Conservation (phyloP, 2,797 vertebrate species). For the Gymnoscopelus microlampas region DNA sequence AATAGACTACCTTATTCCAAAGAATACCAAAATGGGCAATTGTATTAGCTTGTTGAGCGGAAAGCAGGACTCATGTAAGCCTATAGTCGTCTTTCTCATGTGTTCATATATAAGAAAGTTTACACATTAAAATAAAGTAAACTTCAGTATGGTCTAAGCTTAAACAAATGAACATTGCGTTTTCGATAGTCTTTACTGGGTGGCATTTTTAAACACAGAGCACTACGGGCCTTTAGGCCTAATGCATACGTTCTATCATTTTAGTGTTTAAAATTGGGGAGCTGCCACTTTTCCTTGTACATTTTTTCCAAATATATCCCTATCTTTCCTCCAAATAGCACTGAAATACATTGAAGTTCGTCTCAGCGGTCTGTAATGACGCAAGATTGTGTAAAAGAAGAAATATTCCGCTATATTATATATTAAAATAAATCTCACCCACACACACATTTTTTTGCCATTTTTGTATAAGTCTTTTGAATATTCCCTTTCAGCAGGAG, state of each 20-base stretch:
- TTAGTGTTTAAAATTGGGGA: neutral
- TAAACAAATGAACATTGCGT: neutral
- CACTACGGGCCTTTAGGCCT: neutral
- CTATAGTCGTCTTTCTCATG: too few species aligned
- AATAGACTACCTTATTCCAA: too few species aligned
- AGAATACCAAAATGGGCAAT: too few species aligned
- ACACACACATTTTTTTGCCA: slow-evolving; percentile 56
- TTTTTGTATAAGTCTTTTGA: slow-evolving; percentile 45
- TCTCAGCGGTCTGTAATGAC: too few species aligned
- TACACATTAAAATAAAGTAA: too few species aligned
- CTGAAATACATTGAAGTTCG: too few species aligned
- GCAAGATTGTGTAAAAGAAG: neutral
- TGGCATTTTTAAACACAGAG: neutral
- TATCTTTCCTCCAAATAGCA: too few species aligned
- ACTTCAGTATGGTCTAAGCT: too few species aligned
- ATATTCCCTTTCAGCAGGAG: slow-evolving; percentile 65
- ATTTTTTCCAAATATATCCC: too few species aligned
- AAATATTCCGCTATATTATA: neutral
- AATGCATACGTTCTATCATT: neutral
- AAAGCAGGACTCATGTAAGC: too few species aligned
- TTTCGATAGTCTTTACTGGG: neutral
- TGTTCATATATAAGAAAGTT: too few species aligned
- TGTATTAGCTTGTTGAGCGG: too few species aligned
- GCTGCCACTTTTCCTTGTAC: neutral
- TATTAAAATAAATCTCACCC: neutral